Evolutionary conservation across 2,888 invertebrate genomes (phyloP), one percentile per base, ranked within the genome.

Genomic region (Ectobius pallidus): DNA sequence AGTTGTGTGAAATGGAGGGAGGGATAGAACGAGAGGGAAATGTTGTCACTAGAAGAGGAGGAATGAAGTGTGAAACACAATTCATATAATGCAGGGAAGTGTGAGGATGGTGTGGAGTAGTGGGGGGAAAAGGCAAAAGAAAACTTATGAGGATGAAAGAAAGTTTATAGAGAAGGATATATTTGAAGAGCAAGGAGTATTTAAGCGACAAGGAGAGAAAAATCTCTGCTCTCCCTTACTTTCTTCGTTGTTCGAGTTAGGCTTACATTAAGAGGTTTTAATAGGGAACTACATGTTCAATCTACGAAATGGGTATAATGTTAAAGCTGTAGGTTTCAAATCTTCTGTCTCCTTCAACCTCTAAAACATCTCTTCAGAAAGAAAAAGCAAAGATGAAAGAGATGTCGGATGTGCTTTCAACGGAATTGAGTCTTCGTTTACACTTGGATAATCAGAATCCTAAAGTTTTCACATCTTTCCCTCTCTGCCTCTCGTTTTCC

Each of bases 351-450:
- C n/a, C n/a, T n/a, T n/a, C n/a, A 14, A 7, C 46, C 32, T 27
- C 58, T n/a, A 32, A 58, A 58, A 58, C 27, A 25, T 30, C 27
- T 58, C 58, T 7, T 32, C 18, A 16, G 11, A 16, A 52, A 52
- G 25, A 32, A 32, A 52, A 65, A 20, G 65, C 65, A 18, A 25
- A 65, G 65, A 65, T 65, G 42, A 42, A 65, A 65, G 65, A 20
- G 65, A 65, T 25, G 32, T 32, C 55, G 55, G 69, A 55, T 69
- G 69, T 69, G 69, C 69, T 69, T 69, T 69, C 69, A 69, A 16
- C 32, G 69, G 69, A 69, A 69, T 69, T 69, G 69, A 69, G 69
- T 52, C 69, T 55, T 34, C 22, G 49, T 69, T 69, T 69, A 68
- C 49, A 46, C 68, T 68, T 25, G 34, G 69, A 69, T 69, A 52